Evolutionary conservation across 1,140 invertebrate genomes (phyloP).

Genomic region (Portunus trituberculatus): DNA sequence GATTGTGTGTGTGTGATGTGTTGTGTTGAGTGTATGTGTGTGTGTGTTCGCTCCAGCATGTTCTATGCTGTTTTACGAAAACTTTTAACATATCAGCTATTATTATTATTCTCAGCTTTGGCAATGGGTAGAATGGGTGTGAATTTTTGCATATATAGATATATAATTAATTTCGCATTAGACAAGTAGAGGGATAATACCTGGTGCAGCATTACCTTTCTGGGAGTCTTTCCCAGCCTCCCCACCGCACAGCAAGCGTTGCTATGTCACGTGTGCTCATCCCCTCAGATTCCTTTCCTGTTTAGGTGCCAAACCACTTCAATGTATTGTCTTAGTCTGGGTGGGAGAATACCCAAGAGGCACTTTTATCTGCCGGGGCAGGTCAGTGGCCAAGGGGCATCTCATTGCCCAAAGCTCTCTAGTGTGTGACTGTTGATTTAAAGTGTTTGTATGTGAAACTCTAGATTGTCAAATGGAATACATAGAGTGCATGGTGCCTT

Average conservation of each 20-base stretch:
- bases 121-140: not conserved
- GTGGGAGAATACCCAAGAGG: constrained; percentile 7
- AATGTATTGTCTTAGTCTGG: constrained; percentile 31
- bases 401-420: not conserved
- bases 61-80: not conserved
- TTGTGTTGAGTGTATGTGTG: too few relatives aligned
- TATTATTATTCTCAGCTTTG: not conserved
- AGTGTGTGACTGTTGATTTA: not conserved
- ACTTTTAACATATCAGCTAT: constrained; percentile 6
- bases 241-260: not conserved
- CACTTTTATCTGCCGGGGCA: constrained; percentile 26
- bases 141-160: too few relatives aligned
- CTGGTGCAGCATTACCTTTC: not conserved
- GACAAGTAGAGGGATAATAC: too few relatives aligned
- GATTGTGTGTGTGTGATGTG: not conserved
- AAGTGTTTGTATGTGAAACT: not conserved
- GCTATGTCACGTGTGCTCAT: not conserved
- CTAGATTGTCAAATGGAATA: not conserved
- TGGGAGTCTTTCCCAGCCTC: not conserved
- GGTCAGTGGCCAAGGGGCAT: not conserved
- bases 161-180: too few relatives aligned
- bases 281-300: not conserved
- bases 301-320: constrained; percentile 70
- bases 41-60: not conserved
- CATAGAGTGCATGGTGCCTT: constrained; percentile 45